Evolutionary conservation across 2,888 invertebrate genomes (phyloP).

Genomic region (Masnerella sp.): DNA sequence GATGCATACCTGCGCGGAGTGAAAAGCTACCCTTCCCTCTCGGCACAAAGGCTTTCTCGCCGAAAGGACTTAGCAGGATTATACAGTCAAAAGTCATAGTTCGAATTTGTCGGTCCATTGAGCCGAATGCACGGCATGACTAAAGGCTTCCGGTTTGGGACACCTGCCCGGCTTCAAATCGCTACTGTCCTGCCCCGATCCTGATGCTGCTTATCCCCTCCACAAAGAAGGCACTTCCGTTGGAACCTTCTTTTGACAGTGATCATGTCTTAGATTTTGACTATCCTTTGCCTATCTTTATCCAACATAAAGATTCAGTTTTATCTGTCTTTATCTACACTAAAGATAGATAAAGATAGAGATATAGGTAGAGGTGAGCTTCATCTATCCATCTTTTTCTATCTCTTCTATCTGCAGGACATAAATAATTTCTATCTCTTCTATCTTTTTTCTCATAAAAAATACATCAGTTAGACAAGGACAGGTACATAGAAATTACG

Average conservation of each 20-base stretch:
- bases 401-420: no score
- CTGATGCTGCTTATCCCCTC: constrained; percentile 47
- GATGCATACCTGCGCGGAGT: constrained; percentile 43
- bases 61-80: constrained; percentile 69
- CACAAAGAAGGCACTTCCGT: constrained; percentile 48
- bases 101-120: constrained; percentile 76
- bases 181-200: constrained; percentile 52
- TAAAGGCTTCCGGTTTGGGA: constrained; percentile 77
- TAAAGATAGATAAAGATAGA: no score
- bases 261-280: no score
- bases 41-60: constrained; percentile 66
- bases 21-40: constrained; percentile 36
- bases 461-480: no score
- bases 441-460: no score
- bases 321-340: no score
- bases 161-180: constrained; percentile 72
- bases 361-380: no score
- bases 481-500: no score
- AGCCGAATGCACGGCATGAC: constrained; percentile 69
- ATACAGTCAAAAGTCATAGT: constrained; percentile 77
- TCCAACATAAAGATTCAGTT: no score
- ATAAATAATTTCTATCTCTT: no score
- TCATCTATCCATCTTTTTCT: no score
- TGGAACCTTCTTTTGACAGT: constrained; percentile 41
- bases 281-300: no score